Evolutionary conservation across 2,797 vertebrate species (phyloP), one percentile per base, ranked within the genome.

Genomic region (Sebastes ruberrimus): DNA sequence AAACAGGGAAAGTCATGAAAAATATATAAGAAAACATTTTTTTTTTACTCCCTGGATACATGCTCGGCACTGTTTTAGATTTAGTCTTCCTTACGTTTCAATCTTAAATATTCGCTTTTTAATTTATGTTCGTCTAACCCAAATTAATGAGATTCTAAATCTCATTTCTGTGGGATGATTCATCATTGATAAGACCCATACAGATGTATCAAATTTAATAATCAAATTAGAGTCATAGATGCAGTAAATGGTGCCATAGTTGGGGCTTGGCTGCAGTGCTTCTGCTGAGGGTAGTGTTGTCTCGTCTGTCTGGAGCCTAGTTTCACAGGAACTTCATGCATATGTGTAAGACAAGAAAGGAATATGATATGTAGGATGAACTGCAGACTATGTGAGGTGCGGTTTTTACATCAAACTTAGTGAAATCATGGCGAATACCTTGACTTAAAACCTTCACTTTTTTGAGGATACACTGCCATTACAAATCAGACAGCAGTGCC

Each of bases 171-270:
- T 56, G 14, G 25, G 38, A 80, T 87, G 87, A 90, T 73, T 90
- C 87, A 88, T 82, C 69, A 65, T 65, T 38, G 73, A 88, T 83
- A 78, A 84, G 75, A 66, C 78, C 83, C 82, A 88, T 88, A 86
- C 83, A 67, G 42, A 91, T 89, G 82, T 35, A 84, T 90, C 71
- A 83, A 42, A 84, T 72, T 53, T 64, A 87, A 87, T 88, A 82
- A 89, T 84, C 81, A 81, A 63, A 86, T 85, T 77, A 78, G 64
- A 88, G 57, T 84, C 76, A 77, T 22, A 80, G 68, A 86, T 76
- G 76, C 38, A 74, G 66, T 78, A 64, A 78, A 86, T 80, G 67
- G 59, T 66, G 76, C 52, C 56, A 61, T 10, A 56, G 68, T 46
- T 42, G 55, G 42, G 59, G 56, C 71, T 80, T 53, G 71, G 71